Conservation (phyloP, 2,888 invertebrate species). For the Xylota segnis region DNA sequence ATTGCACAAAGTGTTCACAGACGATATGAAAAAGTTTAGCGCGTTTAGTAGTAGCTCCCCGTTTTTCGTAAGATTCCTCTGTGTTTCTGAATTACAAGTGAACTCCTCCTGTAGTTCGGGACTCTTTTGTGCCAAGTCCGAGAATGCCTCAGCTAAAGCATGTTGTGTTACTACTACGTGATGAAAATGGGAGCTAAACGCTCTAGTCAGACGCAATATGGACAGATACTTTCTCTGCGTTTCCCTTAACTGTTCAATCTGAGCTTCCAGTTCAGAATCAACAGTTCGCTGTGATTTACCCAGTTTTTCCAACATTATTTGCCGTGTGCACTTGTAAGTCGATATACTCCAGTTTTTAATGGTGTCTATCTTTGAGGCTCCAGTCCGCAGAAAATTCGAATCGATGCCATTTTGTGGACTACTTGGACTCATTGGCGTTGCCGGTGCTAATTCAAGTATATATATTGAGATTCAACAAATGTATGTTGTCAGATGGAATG, state of each 20-base stretch:
- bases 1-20: constrained; percentile 97
- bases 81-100: constrained; percentile 97
- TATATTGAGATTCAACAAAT: constrained; percentile 13
- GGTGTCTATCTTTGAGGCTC: constrained; percentile 93
- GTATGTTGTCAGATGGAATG: constrained; percentile 2
- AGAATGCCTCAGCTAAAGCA: constrained; percentile 96
- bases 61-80: constrained; percentile 96
- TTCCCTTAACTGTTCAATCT: constrained; percentile 96
- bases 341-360: constrained; percentile 99
- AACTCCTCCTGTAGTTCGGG: constrained; percentile 98
- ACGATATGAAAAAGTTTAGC: constrained; percentile 97
- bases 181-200: constrained; percentile 94
- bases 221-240: constrained; percentile 96
- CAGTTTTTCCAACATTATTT: constrained; percentile 97
- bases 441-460: constrained; percentile 81
- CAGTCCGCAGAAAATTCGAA: constrained; percentile 81
- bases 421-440: constrained; percentile 85
- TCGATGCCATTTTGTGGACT: constrained; percentile 81
- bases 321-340: constrained; percentile 99
- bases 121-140: constrained; percentile 97
- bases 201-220: constrained; percentile 93
- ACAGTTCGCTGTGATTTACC: constrained; percentile 97
- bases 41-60: constrained; percentile 96
- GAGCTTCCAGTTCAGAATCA: constrained; percentile 96
- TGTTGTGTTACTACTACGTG: constrained; percentile 95